A percentile compares a stretch with the other conserved stretches of the same genome.
phyloP scores from a whole-genome alignment of 2,113 vertebrate genomes.

The Tretioscincus oriximinensis region DNA sequence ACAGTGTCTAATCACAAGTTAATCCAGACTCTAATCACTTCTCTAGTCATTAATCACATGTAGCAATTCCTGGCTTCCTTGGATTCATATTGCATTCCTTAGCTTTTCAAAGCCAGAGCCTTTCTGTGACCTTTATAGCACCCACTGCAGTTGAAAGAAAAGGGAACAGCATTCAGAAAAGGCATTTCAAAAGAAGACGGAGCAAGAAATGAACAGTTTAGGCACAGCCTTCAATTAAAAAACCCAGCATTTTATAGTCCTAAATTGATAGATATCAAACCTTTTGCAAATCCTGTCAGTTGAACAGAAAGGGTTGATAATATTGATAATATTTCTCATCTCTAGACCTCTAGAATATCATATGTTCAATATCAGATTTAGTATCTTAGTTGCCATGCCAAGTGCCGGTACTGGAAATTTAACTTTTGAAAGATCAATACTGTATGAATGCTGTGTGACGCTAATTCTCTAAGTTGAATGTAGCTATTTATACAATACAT shows the following conservation, averaged over 20 bases:
- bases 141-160: slow-evolving; percentile 31
- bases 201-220: background rate
- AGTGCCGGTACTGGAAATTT: background rate
- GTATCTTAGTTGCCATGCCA: background rate
- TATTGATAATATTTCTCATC: background rate
- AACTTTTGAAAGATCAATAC: background rate
- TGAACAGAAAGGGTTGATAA: rapidly evolving
- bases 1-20: slow-evolving; percentile 24
- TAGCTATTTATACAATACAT: background rate
- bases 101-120: slow-evolving; percentile 19
- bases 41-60: slow-evolving; percentile 20
- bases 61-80: slow-evolving; percentile 19
- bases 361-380: background rate
- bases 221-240: background rate
- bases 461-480: background rate
- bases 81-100: slow-evolving; percentile 41
- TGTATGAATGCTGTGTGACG: background rate
- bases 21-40: slow-evolving; percentile 47
- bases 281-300: rapidly evolving
- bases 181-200: rapidly evolving
- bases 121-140: slow-evolving; percentile 55
- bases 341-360: background rate
- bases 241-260: background rate
- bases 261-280: background rate
- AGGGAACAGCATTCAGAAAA: slow-evolving; percentile 33